Base-by-base conservation (phyloP, 2,888 invertebrate species). In the Nasonovia ribisnigri region DNA sequence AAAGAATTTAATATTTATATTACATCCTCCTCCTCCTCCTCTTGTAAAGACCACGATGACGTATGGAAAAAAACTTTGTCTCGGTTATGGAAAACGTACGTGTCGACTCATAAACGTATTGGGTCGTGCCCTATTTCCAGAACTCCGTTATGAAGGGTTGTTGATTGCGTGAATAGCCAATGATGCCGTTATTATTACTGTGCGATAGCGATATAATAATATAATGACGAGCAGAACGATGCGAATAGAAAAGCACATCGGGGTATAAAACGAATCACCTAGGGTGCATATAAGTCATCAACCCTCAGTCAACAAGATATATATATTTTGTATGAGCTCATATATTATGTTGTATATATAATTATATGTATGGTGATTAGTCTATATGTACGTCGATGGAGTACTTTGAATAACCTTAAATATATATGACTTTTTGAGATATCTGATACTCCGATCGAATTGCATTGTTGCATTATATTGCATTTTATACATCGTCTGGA, bases 101-200 rank as follows among this genome's bases (percentile, higher is more conserved):
- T 51, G 87, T 92, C 48, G 51, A 51, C 88, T 36, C 51, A 88
- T 67, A 42, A 67, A 88, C 29, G 67, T 51, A 26, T 43, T 84
- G 24, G n/a, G 54, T 42, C 42, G 42, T 8, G 11, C 5, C 8
- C 42, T 26, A 24, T 77, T 43, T 3, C 42, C 16, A 46, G n/a
- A 42, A 92, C 24, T 42, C 57, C 0, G 6, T 24, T 51, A 42
- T 51, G 43, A 54, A 92, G 88, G 90, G 54, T 48, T 36, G 90
- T 93, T 84, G 54, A 86, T 86, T 90, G 89, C 77, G 43, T n/a
- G n/a, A 92, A 92, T 36, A 92, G 88, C 88, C 43, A 24, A 67
- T 42, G 67, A 24, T 43, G 20, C n/a, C n/a, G n/a, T 92, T 92
- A 48, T 86, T 54, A 77, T 54, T 88, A 51, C 29, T 57, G 6